These are phyloP conservation scores for Diorhabda elongata DNA, from an alignment of 1,140 invertebrate species.

Conservation along the genomic window DNA sequence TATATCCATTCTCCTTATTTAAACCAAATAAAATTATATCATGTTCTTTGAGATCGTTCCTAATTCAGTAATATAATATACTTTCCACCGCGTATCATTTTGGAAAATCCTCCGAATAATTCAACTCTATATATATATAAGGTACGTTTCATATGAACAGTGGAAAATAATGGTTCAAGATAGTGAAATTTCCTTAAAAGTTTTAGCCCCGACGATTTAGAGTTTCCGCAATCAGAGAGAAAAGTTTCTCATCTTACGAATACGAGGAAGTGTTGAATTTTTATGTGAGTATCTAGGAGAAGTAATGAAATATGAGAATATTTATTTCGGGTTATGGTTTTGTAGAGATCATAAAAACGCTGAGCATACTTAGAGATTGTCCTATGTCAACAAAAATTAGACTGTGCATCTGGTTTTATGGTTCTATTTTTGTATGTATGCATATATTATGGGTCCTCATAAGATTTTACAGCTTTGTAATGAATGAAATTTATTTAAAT, in stretches of 20 bases:
- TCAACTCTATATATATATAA: neutral
- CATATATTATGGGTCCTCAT: too few relatives aligned
- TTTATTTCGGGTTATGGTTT: neutral
- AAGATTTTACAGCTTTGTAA: too few relatives aligned
- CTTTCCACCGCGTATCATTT: conserved; percentile 7
- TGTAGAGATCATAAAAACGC: conserved; percentile 1
- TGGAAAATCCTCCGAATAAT: neutral
- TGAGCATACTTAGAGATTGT: too few relatives aligned
- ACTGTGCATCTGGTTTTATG: too few relatives aligned
- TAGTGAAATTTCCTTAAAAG: conserved; percentile 16
- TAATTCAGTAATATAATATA: conserved; percentile 13
- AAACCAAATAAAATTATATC: conserved; percentile 3
- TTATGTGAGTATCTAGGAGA: conserved; percentile 9
- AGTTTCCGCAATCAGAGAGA: conserved; percentile 14
- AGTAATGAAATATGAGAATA: conserved; percentile 11
- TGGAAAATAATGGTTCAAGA: conserved; percentile 11
- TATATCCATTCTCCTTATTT: neutral
- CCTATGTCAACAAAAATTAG: too few relatives aligned
- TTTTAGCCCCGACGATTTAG: conserved; percentile 12
- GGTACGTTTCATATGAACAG: conserved; percentile 3
- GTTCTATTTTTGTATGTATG: too few relatives aligned
- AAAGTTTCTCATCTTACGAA: conserved; percentile 10
- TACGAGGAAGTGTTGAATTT: conserved; percentile 13
- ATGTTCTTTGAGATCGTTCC: neutral
- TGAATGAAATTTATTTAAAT: too few relatives aligned